Conservation (phyloP, 2,113 vertebrate species). For the rat (Rattus norvegicus) region DNA sequence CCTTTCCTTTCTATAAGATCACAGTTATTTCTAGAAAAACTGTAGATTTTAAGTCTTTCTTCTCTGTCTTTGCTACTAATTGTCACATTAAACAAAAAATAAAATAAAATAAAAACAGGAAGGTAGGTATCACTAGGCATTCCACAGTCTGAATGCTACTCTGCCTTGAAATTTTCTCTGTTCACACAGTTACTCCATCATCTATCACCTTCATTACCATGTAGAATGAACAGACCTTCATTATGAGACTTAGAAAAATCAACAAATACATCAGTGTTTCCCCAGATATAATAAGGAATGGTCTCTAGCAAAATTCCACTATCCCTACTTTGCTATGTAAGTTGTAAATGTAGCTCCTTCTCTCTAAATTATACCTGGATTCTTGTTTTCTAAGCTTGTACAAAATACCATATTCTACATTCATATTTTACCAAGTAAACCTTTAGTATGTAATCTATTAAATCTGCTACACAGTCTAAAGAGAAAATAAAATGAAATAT, state of each 20-base stretch:
- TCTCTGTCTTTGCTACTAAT: not conserved
- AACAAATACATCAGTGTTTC: not conserved
- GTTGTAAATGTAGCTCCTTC: not conserved
- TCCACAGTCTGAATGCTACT: not conserved
- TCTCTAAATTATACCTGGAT: not conserved
- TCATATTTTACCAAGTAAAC: not conserved
- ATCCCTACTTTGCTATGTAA: not conserved
- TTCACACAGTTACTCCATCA: not conserved
- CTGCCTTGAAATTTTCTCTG: not conserved
- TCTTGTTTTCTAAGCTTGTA: too few relatives aligned
- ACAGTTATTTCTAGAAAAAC: not conserved
- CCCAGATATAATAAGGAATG: not conserved
- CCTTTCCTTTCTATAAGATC: not conserved
- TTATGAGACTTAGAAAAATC: too few relatives aligned
- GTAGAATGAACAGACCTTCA: not conserved
- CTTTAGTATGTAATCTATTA: not conserved
- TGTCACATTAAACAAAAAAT: not conserved
- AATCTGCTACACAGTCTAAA: not conserved
- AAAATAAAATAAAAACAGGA: too few relatives aligned
- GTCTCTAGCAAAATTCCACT: not conserved
- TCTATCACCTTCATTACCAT: not conserved
- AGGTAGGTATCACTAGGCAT: not conserved
- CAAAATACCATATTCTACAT: not conserved
- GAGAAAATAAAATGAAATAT: conserved; percentile 6
- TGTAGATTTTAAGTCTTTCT: not conserved